Conservation (phyloP, 2,113 vertebrate genomes). For the Alethe diademata region DNA sequence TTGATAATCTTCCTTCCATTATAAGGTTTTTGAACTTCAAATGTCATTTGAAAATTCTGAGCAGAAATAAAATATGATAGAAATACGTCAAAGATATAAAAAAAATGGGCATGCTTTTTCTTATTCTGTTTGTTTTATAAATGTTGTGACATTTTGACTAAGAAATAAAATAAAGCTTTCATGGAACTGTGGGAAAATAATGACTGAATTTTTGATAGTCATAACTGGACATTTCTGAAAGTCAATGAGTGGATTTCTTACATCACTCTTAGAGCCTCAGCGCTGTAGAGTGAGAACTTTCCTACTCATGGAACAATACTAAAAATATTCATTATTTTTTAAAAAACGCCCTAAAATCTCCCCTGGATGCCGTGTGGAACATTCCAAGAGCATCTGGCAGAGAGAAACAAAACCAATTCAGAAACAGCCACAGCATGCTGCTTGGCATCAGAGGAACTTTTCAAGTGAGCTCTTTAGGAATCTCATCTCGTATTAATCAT, state of each 20-base stretch:
- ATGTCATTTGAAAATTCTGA: not conserved
- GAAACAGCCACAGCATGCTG: not conserved
- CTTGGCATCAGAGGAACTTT: not conserved
- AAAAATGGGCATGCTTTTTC: not conserved
- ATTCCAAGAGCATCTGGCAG: not conserved
- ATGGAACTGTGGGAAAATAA: not conserved
- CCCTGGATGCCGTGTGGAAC: not conserved
- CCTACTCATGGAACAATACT: not conserved
- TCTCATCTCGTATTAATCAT: not conserved
- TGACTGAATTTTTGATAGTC: not conserved
- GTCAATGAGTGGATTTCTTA: not conserved
- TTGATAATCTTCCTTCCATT: not conserved
- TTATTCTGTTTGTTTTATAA: not conserved
- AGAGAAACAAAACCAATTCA: not conserved
- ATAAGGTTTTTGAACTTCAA: not conserved
- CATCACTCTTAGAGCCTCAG: not conserved
- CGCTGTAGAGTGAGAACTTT: not conserved
- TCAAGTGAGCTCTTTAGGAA: not conserved
- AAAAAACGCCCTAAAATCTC: fast-evolving
- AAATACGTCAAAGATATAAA: not conserved
- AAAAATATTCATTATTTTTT: not conserved
- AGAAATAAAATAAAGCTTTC: not conserved
- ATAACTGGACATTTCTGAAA: not conserved
- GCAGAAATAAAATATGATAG: not conserved
- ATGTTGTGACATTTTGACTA: not conserved